Base-by-base conservation (phyloP, 2,797 vertebrate genomes). In the Pangasius macronema region DNA sequence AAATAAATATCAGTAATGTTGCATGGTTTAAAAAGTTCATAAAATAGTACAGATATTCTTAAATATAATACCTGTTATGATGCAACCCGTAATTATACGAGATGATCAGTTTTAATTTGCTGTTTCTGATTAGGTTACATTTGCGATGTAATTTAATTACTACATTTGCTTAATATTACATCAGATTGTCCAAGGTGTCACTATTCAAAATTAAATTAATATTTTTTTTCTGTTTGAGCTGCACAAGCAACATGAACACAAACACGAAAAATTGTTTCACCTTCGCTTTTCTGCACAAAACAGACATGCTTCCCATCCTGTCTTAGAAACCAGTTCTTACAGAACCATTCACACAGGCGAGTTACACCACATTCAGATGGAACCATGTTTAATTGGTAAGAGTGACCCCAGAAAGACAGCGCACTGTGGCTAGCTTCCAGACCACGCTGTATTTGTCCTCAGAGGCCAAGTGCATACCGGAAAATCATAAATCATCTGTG, bases 401-500 rank as follows among this genome's bases (percentile, higher is more conserved):
- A 27, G 61, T 89, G 87, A 88, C 88, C 89, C 81, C 85, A 79
- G 83, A 87, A 86, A 70, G 67, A 49, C 85, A 42, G 82, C 82
- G 85, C 82, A 63, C 67, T 84, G 83, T 90, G 87, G 85, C 85
- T 76, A 82, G 81, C 73, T 87, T 89, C 85, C 84, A 86, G 83
- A 24, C 90, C 57, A 39, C 6, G 46, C 82, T 24, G 27, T 77
- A 86, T 76, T 55, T 24, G 88, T 82, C 90, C 88, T 39, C 75
- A 82, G 89, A 89, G 89, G 85, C 83, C 87, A 79, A 87, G 70
- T 18, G 42, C 68, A 88, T 81, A 42, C 36, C 36, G 72, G 82
- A 90, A 90, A 82, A 89, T 79, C 89, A 91, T 91, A 90, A 90
- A 91, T 91, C 88, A 90, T 89, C 79, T 24, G 82, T 20, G 0